Evolutionary conservation across 2,113 vertebrate genomes (phyloP).

Genomic region (Pyrgilauda ruficollis): DNA sequence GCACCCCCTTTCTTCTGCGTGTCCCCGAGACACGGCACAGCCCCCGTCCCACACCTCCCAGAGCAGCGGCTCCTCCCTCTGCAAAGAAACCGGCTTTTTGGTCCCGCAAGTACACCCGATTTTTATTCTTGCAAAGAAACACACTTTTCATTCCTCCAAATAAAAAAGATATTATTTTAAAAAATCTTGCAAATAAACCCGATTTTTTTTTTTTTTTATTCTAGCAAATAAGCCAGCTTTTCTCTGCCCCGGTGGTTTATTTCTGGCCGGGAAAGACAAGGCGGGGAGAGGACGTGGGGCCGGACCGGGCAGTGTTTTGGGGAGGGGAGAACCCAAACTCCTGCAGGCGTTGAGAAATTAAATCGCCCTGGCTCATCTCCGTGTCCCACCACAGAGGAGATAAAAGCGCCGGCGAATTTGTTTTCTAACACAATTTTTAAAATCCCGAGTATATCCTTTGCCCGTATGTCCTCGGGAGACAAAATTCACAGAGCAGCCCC

Average conservation of each 20-base stretch:
- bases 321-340: not conserved
- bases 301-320: not conserved
- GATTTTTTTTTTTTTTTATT: not conserved
- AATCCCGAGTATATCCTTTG: not conserved
- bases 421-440: slow-evolving; percentile 4
- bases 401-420: not conserved
- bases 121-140: not conserved
- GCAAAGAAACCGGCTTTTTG: not conserved
- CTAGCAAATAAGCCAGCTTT: not conserved
- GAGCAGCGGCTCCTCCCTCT: not conserved
- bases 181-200: not conserved
- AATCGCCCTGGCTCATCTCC: not conserved
- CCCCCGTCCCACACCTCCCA: not conserved
- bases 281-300: not conserved
- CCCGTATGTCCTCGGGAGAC: not conserved
- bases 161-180: not conserved
- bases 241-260: slow-evolving; percentile 29
- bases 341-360: not conserved
- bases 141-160: not conserved
- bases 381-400: not conserved
- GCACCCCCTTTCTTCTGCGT: slow-evolving; percentile 32
- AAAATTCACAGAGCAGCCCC: not conserved
- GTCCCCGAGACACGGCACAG: slow-evolving; percentile 14
- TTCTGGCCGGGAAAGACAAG: not conserved
- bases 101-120: not conserved